Evolutionary conservation across 2,888 invertebrate genomes (phyloP), one percentile per base, ranked within the genome.

Genomic region (Phortica okadai): DNA sequence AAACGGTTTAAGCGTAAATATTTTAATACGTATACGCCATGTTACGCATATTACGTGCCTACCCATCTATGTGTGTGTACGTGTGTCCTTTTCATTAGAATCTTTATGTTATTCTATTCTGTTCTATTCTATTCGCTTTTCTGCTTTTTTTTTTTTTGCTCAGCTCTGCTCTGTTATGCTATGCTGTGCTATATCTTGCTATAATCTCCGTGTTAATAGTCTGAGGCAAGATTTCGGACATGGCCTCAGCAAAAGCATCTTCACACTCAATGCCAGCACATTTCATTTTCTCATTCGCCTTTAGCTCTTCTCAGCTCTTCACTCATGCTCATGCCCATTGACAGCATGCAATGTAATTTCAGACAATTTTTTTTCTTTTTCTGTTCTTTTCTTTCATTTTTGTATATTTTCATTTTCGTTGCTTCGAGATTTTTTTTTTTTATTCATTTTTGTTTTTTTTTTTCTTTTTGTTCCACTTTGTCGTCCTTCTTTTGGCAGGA

Each of bases 171-270:
- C 33, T 25, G 21, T 44, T 44, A 42, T 67, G 8, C 21, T 45
- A 41, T 66, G n/a, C 66, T 69, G 4, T 69, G 14, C 16, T 45
- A 44, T 69, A 14, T 54, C n/a, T 85, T 83, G 83, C 85, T 86
- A 82, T 86, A 86, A 86, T 86, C 88, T 86, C 87, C 88, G 87
- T 87, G 88, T 88, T 88, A 86, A 86, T 88, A 86, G 86, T 83
- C 87, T 84, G 85, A 86, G 88, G 84, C 85, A 83, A 87, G 85
- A 88, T 86, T 86, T 88, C 82, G 10, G 11, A 70, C 14, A 14
- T 70, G 69, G 45, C 21, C 50, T 33, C 21, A 33, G 33, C 33
- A 33, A 33, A 33, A 5, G 33, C 33, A 33, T 33, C 33, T 33
- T 33, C 33, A 33, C 33, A 33, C 33, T 33, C 33, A 33, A 33